Evolutionary conservation across 2,797 vertebrate species (phyloP).

Genomic region (Pampus argenteus): DNA sequence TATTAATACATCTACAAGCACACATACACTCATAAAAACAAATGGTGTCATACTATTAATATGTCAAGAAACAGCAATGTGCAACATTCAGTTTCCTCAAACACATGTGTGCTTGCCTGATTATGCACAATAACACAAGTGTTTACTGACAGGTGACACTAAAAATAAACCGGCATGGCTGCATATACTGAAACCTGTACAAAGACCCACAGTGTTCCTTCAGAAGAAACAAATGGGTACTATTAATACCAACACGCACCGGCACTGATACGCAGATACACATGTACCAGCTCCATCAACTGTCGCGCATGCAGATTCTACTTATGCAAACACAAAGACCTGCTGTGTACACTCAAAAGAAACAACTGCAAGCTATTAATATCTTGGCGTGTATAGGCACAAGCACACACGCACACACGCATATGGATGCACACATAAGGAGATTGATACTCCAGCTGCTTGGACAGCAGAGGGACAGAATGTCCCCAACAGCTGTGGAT

Average conservation of each 20-base stretch:
- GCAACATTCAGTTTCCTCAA: constrained; percentile 44
- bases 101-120: constrained; percentile 57
- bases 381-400: constrained; percentile 61
- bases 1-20: constrained; percentile 65
- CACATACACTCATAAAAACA: constrained; percentile 59
- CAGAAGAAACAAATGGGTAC: constrained; percentile 72
- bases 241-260: constrained; percentile 73
- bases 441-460: constrained; percentile 84
- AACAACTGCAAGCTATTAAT: constrained; percentile 83
- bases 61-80: constrained; percentile 42
- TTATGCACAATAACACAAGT: constrained; percentile 63
- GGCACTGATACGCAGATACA: constrained; percentile 42
- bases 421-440: constrained; percentile 63
- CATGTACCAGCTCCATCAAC: constrained; percentile 57
- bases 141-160: constrained; percentile 77
- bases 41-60: constrained; percentile 70
- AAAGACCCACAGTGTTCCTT: constrained; percentile 62
- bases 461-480: constrained; percentile 79
- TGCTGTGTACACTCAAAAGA: constrained; percentile 78
- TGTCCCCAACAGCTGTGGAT: constrained; percentile 83
- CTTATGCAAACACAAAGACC: constrained; percentile 83
- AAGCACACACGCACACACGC: constrained; percentile 42
- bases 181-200: constrained; percentile 50
- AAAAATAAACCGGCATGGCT: constrained; percentile 71
- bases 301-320: constrained; percentile 70